Base-by-base conservation (phyloP, 1,140 invertebrate genomes). In the Ostrea edulis region DNA sequence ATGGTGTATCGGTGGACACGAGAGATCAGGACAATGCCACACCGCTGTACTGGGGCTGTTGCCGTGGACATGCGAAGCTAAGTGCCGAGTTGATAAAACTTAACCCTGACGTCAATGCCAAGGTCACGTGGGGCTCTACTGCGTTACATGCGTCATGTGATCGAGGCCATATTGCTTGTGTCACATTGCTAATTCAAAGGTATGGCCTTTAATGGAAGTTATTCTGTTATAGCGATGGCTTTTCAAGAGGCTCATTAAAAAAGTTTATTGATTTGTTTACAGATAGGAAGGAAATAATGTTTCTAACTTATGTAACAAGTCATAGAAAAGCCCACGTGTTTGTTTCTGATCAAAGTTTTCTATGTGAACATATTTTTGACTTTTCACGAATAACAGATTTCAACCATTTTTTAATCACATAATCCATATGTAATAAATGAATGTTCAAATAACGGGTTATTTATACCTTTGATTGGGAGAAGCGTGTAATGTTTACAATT, bases 71-170 rank as follows among this genome's bases (percentile, higher is more conserved):
- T 55, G 22, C 51, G 29, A 44, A 89, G 9, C 91, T 92, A 82
- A 92, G 93, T 82, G 62, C 87, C 51, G 85, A 82, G 51, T 87
- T 93, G 0, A 85, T 93, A 29, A 52, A 91, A 58, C 81, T 85
- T 25, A 88, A 89, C 58, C 88, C 91, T 89, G 89, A 92, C 71
- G 85, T 92, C 52, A 92, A 93, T 62, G 89, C 89, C 5, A 85
- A 84, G 54, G 91, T 91, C 22, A 90, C 87, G 25, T 93, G 92
- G 90, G 91, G 92, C 14, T 93, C 92, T 62, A 92, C 92, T 0
- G 89, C 93, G 0, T 84, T 93, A 29, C 93, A 93, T 83, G 92
- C 92, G 22, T 91, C 91, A 5, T 86, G 89, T 44, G 93, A 93
- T 68, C 62, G 92, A 4, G 91, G 92, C n/a, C 91, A 93, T 85